Evolutionary conservation across 2,888 invertebrate species (phyloP), one percentile per base, ranked within the genome.

Genomic region (Mesorhabditis belari): DNA sequence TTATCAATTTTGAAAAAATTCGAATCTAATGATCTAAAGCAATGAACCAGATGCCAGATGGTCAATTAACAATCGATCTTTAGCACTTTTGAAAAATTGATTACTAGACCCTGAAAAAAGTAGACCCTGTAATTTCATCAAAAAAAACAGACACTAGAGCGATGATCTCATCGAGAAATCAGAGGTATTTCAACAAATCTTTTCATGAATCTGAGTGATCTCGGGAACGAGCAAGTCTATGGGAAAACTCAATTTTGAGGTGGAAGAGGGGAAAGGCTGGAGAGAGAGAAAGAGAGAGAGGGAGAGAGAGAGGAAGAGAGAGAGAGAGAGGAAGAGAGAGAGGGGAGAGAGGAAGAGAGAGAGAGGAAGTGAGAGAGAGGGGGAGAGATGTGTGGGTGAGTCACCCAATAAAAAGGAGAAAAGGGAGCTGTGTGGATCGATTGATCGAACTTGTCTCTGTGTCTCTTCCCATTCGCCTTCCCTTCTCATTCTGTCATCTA

Each of bases 271-370:
- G 29, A 28, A 50, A 50, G 28, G 26, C 35, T 27, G 50, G 49
- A 26, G 50, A 19, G 52, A 5, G 25, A 28, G 28, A 50, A 29
- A 6, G 55, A 55, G 17, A 28, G 28, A 53, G 35, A 28, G 53
- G 25, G 60, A 54, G 50, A 27, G 44, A 55, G 52, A 62, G 29
- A 62, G 59, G 50, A n/a, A 3, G 56, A 63, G 63, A 63, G 59
- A 54, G 25, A 49, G 9, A 55, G 57, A 29, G 54, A 53, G 57
- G 52, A 58, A 62, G 57, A 49, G 54, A 29, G 49, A 52, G 50
- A 56, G 52, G 53, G 49, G 29, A 49, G 51, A 4, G 9, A 12
- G 12, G 12, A 5, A 17, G 5, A 5, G 35, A 21, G 19, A 29
- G 25, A 55, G 24, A 50, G 55, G 24, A 29, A 19, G 51, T 28